A percentile compares a stretch with the other conserved stretches of the same genome.
Conservation (phyloP, 2,888 invertebrate species). For the Watsonalla cultraria region DNA sequence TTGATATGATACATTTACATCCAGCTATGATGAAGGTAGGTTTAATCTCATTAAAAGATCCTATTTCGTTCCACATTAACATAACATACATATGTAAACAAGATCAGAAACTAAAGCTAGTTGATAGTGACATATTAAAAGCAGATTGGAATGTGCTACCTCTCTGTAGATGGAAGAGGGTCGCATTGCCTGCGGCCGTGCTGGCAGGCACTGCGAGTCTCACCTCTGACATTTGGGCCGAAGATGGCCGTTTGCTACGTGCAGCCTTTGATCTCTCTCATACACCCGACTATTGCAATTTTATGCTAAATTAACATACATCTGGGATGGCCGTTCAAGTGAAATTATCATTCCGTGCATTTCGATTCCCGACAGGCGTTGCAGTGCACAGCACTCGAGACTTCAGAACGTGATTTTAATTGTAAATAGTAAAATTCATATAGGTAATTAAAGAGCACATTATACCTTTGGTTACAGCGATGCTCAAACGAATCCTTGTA, state of each 20-base stretch:
- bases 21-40: background rate
- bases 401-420: slow-evolving; percentile 40
- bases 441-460: too few relatives aligned
- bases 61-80: slow-evolving; percentile 1
- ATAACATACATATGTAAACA: background rate
- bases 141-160: slow-evolving; percentile 25
- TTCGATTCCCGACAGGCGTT: slow-evolving; percentile 26
- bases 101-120: slow-evolving; percentile 1
- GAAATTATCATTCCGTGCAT: slow-evolving; percentile 45
- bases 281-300: slow-evolving; percentile 54
- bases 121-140: slow-evolving; percentile 25
- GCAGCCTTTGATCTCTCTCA: slow-evolving; percentile 62
- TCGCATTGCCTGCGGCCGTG: slow-evolving; percentile 50
- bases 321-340: slow-evolving; percentile 47
- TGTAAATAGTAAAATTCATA: slow-evolving; percentile 25
- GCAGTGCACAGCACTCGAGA: slow-evolving; percentile 30
- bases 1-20: background rate
- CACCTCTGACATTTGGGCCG: slow-evolving; percentile 63
- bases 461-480: too few relatives aligned
- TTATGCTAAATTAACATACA: slow-evolving; percentile 59
- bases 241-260: slow-evolving; percentile 60
- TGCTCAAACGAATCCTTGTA: too few relatives aligned
- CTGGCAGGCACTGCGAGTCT: slow-evolving; percentile 24
- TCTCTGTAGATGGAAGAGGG: slow-evolving; percentile 35
- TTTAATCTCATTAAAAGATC: background rate